Base-by-base conservation (phyloP, 2,888 invertebrate genomes). In the Eupeodes luniger region DNA sequence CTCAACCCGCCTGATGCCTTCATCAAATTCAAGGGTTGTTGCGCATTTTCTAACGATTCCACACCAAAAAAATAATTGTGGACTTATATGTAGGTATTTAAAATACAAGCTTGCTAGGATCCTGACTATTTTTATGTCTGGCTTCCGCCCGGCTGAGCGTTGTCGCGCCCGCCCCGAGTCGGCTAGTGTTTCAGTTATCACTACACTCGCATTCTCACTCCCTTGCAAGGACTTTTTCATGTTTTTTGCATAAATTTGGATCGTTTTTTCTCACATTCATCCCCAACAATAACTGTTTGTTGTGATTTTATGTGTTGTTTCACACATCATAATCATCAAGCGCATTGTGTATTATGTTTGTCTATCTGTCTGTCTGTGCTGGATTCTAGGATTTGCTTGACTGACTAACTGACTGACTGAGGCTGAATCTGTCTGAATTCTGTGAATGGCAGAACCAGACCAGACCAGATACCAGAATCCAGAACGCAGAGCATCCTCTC, bases 281-380 rank as follows among this genome's bases (percentile, higher is more conserved):
- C 66, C 67, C 57, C 67, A 85, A 88, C 84, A 84, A 88, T 81
- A 88, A 88, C 85, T 88, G 84, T 88, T 88, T 88, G 88, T 88
- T 88, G 88, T 88, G 88, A 88, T 88, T 88, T 88, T 88, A 81
- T 88, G 69, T 88, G 85, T 89, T 88, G 81, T 89, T 89, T 89
- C 85, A 85, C 89, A 89, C 89, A 89, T 85, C 89, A 89, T 89
- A 89, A 89, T 89, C 85, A 85, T 85, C 85, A 72, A 47, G 72
- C 72, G 79, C 85, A 85, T 84, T 88, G 84, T 77, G 27, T 40
- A 19, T 12, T 57, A 34, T 67, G 34, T 49, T 34, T 67, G 67
- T 19, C 51, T 44, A 59, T 72, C 59, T 70, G 57, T 83, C 66
- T 76, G 61, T 61, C 67, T 85, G 76, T 36, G 69, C 27, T 66